These are phyloP conservation scores for Drosophila merina DNA, from an alignment of 2,888 invertebrate genomes.

Conservation along the genomic window DNA sequence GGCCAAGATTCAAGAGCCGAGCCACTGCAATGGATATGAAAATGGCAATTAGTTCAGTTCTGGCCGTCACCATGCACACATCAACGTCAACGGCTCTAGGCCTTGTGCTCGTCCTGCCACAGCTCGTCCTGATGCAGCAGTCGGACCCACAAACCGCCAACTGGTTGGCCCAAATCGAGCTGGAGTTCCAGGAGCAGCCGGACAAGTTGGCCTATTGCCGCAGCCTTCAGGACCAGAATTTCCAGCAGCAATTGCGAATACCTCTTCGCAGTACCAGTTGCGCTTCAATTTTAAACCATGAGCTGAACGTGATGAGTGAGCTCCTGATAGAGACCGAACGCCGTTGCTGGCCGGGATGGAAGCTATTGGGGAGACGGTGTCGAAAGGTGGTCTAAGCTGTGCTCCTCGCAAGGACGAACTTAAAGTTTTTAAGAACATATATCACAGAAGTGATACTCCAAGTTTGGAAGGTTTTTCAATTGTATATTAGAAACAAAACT, in stretches of 20 bases:
- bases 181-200: slow-evolving; percentile 31
- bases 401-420: not conserved
- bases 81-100: slow-evolving; percentile 1
- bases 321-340: slow-evolving; percentile 51
- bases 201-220: slow-evolving; percentile 63
- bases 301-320: slow-evolving; percentile 46
- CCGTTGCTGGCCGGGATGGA: slow-evolving; percentile 53
- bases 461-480: too few species aligned
- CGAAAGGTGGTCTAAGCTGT: slow-evolving; percentile 46
- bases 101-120: slow-evolving; percentile 30
- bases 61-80: slow-evolving; percentile 15
- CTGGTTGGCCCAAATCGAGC: slow-evolving; percentile 21
- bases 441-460: too few species aligned
- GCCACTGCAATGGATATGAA: not conserved
- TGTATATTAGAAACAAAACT: not conserved
- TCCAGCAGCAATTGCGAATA: slow-evolving; percentile 14
- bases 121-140: slow-evolving; percentile 18
- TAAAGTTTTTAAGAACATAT: slow-evolving; percentile 1
- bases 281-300: slow-evolving; percentile 38
- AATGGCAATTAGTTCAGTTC: not conserved
- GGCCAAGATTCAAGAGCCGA: not conserved
- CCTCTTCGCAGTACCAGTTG: slow-evolving; percentile 25
- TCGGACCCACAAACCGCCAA: slow-evolving; percentile 11
- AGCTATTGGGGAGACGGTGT: slow-evolving; percentile 50
- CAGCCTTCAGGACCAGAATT: slow-evolving; percentile 30